Evolutionary conservation across 2,797 vertebrate genomes (phyloP), one percentile per base, ranked within the genome.

Genomic region (Macrochelys suwanniensis): DNA sequence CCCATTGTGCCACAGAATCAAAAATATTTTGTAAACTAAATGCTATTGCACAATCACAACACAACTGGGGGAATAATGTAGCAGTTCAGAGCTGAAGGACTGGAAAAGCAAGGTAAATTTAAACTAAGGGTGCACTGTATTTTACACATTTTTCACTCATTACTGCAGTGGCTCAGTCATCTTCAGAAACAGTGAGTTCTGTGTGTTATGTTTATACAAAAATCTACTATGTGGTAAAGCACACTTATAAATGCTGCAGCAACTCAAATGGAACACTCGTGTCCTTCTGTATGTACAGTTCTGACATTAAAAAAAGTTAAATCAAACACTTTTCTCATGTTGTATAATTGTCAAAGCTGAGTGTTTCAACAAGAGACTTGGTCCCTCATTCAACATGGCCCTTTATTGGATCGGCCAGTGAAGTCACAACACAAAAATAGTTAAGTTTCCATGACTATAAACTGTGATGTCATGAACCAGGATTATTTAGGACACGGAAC

Each of bases 351-450:
- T 3, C 33, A 4, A 68, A 94, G 4, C 17, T n/a, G 53, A 26
- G 53, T 7, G 5, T 82, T 91, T 51, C 71, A 49, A 87, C 2
- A 23, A 9, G 3, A 84, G n/a, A 76, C 71, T 83, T 84, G 82
- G 17, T 74, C 50, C 31, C 13, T 82, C 85, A 50, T 0, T 3
- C 31, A 74, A 28, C 19, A 15, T 45, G 0, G 0, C 19, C 6
- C 45, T 65, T 71, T 53, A 84, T 2, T 3, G 79, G 82, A 25
- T 56, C 17, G 5, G 50, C 15, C 83, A 89, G 45, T 3, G 77
- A 76, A 3, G n/a, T 3, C 5, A 26, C 1, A 88, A 74, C 23
- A 79, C 3, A 82, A 0, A 0, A 91, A 68, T 2, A 8, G 74
- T 17, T 5, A 90, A 28, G 82, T 78, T 15, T 85, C 76, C 1